These are phyloP conservation scores for Scatophagus argus DNA, from an alignment of 2,113 vertebrate genomes.

Conservation along the genomic window DNA sequence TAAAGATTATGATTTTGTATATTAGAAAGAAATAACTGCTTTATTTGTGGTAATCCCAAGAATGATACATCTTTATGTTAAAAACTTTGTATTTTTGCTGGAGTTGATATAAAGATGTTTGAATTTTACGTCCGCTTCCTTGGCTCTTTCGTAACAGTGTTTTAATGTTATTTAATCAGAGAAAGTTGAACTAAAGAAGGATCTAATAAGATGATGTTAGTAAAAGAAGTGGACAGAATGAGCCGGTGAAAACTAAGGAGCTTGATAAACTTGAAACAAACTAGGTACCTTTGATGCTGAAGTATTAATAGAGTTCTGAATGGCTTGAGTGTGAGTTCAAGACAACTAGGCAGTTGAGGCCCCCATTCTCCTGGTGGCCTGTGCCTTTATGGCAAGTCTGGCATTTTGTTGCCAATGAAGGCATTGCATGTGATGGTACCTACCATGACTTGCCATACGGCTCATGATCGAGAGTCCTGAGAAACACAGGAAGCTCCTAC, in stretches of 20 bases:
- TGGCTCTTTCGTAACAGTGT: conserved; percentile 21
- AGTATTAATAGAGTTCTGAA: too few species aligned
- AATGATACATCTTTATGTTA: conserved; percentile 77
- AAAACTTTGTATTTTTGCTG: conserved; percentile 82
- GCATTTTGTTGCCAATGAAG: conserved; percentile 13
- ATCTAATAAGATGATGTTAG: neutral
- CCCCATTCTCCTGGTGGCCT: neutral
- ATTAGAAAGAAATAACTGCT: conserved; percentile 81
- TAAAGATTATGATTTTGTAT: conserved; percentile 83
- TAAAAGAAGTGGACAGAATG: neutral
- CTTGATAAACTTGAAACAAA: neutral
- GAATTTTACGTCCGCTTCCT: conserved; percentile 67
- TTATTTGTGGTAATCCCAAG: conserved; percentile 83
- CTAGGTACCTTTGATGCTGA: neutral
- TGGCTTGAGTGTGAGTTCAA: neutral
- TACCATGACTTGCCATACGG: conserved; percentile 34
- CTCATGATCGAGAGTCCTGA: conserved; percentile 7
- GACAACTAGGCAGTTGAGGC: neutral
- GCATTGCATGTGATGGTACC: conserved; percentile 22
- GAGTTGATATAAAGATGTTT: conserved; percentile 83
- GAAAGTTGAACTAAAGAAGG: neutral
- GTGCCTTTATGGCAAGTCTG: neutral
- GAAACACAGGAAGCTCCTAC: conserved; percentile 54
- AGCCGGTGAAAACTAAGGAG: neutral
- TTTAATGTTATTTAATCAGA: neutral